Base-by-base conservation (phyloP, 1,140 invertebrate genomes). In the Ceratina japonica region DNA sequence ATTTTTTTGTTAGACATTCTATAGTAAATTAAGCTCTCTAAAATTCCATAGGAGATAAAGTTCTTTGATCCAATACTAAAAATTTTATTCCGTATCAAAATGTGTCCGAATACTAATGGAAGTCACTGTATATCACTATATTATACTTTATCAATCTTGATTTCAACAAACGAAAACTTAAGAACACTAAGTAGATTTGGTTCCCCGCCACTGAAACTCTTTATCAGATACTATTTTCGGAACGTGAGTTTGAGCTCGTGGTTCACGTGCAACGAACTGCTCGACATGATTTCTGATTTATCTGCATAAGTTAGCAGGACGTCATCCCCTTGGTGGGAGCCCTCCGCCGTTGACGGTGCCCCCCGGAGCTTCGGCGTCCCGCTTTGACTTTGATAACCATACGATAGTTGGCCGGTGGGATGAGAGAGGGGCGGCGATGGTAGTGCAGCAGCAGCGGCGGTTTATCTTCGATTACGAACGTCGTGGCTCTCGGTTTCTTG, bases 401-500 rank as follows among this genome's bases (percentile, higher is more conserved):
- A 84, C 82, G 86, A 88, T 88, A 87, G 86, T 88, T 87, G 79
- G 80, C 22, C 76, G 69, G 65, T 68, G 22, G 77, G 75, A 71
- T 51, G 72, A 61, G 71, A 73, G 65, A 22, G 58, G 37, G 52
- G 83, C 73, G 66, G 59, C 49, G 68, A 44, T n/a, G n/a, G 49
- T 44, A 49, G 31, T 73, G 74, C 22, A 24, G 37, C 22, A 24
- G 37, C 37, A 44, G 3, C 64, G 78, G 70, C 76, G 86, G 90
- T 90, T 90, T 91, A 89, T 91, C 90, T 90, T 91, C 90, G 90
- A 91, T 91, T 91, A 89, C 88, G 86, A 88, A 82, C 83, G 86
- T 87, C 87, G 85, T 81, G 87, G 83, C 73, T 84, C 80, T 85
- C 70, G 81, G 85, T 88, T 89, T 90, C 87, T 89, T 85, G 84